Evolutionary conservation across 2,797 vertebrate species (phyloP), one percentile per base, ranked within the genome.

Genomic region (Arnoldichthys spilopterus): DNA sequence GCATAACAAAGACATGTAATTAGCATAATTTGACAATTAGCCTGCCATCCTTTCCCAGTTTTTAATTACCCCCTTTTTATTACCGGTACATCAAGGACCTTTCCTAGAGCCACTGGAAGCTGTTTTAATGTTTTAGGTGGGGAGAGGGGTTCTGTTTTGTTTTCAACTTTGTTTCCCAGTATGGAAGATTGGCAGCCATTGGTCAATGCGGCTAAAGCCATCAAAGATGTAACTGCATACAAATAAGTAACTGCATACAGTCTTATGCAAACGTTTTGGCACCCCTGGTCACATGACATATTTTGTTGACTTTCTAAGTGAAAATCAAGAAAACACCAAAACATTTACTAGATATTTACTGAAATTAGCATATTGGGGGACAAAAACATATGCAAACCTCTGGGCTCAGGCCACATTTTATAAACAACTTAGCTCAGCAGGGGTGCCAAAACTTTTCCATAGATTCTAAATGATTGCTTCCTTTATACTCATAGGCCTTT

Each of bases 21-120:
- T 96, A 96, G 95, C 93, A 94, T 96, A 95, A 95, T 96, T 94
- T 96, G 93, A 95, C 94, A 96, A 96, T 97, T 96, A 97, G 94
- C 94, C 91, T 90, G 89, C 92, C 93, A 93, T 94, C 93, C 91
- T 93, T 94, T 94, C 92, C 90, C 89, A 92, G 92, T 94, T 93
- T 95, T 95, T 96, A 97, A 96, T 97, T 96, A 92, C 93, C 91
- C 90, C 82, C 68, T 86, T 87, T 45, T n/a, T 93, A 91, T 92
- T 91, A 85, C 91, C 91, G 91, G 92, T 94, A 90, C 92, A 91
- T 91, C 92, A 89, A 89, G 82, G 88, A 89, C 87, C 92, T 40
- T 92, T 92, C 91, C 92, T 90, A 88, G 89, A 92, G 88, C 6
- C 3, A 16, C 91, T 84, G 87, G 82, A 91, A 92, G 91, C 84